A percentile compares a stretch with the other conserved stretches of the same genome.
phyloP scores from a whole-genome alignment of 1,140 invertebrate genomes.

The Octopus sinensis region DNA sequence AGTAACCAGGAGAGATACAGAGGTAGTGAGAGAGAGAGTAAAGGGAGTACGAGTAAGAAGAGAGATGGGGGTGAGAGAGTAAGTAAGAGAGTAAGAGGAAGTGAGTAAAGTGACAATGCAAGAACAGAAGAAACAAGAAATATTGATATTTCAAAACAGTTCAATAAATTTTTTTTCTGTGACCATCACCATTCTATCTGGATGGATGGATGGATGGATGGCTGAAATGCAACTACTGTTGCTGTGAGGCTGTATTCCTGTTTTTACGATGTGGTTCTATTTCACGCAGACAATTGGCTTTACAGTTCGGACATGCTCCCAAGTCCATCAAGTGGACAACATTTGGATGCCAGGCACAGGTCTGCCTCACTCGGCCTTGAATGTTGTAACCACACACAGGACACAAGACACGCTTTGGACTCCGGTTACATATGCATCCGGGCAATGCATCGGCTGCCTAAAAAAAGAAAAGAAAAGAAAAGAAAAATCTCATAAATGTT shows the following conservation, averaged over 20 bases:
- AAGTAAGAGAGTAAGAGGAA: too few relatives aligned
- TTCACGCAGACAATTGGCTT: conserved; percentile 15
- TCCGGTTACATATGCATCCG: conserved; percentile 29
- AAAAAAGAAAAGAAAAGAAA: conserved; percentile 1
- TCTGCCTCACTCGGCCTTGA: conserved; percentile 28
- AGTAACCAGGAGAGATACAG: too few relatives aligned
- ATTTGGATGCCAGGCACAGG: conserved; percentile 28
- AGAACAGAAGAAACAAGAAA: too few relatives aligned
- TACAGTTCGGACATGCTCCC: conserved; percentile 31
- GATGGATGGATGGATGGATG: too few relatives aligned
- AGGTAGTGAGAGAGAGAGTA: too few relatives aligned
- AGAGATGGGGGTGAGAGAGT: too few relatives aligned
- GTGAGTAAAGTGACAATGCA: too few relatives aligned
- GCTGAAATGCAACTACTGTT: background rate
- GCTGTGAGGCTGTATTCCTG: background rate
- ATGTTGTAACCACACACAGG: conserved; percentile 30
- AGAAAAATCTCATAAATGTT: background rate
- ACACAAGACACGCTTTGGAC: conserved; percentile 27
- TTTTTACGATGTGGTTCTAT: background rate
- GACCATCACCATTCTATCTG: too few relatives aligned
- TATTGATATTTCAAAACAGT: too few relatives aligned
- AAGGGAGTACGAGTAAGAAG: too few relatives aligned
- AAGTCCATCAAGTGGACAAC: conserved; percentile 33
- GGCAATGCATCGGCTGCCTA: background rate
- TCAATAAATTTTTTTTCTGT: too few relatives aligned